A percentile compares a stretch with the other conserved stretches of the same genome.
phyloP scores from a whole-genome alignment of 1,140 invertebrate genomes.

The Lasaia peninsularis region DNA sequence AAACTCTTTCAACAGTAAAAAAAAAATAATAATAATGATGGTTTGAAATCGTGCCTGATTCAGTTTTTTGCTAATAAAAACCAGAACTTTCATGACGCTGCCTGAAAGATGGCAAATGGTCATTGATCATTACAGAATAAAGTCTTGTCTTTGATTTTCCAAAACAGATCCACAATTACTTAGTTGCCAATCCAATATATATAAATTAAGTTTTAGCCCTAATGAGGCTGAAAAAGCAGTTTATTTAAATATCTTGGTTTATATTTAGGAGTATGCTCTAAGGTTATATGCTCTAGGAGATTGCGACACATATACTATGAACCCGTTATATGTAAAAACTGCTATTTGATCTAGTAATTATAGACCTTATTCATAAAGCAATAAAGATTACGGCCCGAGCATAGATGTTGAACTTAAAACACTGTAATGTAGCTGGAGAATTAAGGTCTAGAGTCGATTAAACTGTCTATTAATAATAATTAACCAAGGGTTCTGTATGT shows the following conservation, averaged over 20 bases:
- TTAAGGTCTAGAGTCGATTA: not conserved
- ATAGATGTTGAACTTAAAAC: not conserved
- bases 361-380: conserved; percentile 12
- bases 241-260: not conserved
- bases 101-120: no score
- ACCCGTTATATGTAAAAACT: conserved; percentile 35
- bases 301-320: conserved; percentile 34
- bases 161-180: no score
- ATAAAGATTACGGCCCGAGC: not conserved
- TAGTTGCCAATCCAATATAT: no score
- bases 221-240: not conserved
- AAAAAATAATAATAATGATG: no score
- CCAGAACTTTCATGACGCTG: no score
- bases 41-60: no score
- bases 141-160: no score
- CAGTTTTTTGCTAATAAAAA: no score
- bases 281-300: not conserved
- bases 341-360: conserved; percentile 12
- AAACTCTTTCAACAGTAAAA: no score
- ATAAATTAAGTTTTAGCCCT: not conserved
- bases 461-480: not conserved
- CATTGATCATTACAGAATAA: no score
- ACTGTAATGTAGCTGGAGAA: not conserved
- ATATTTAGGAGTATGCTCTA: not conserved
- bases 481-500: no score